Evolutionary conservation across 2,113 vertebrate species (phyloP).

Genomic region (Neotoma lepida): DNA sequence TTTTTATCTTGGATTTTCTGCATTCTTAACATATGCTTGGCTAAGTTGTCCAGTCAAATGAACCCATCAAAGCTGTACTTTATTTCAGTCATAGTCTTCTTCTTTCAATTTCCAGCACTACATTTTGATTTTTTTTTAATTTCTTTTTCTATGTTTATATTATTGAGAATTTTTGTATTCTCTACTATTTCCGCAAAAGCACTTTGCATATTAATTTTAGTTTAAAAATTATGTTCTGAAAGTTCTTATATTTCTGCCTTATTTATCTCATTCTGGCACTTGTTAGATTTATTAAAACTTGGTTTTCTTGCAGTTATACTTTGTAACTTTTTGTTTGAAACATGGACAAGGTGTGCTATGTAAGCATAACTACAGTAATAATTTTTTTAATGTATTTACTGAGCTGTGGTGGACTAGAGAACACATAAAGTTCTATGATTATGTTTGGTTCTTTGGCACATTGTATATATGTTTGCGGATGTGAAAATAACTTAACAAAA

Average conservation of each 20-base stretch:
- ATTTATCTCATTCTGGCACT: neutral
- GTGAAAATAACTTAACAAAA: neutral
- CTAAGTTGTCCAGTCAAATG: neutral
- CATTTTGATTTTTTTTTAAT: neutral
- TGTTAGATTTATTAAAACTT: neutral
- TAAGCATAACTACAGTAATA: neutral
- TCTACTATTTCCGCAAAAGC: neutral
- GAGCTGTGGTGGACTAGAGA: neutral
- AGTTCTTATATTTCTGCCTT: neutral
- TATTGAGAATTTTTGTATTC: neutral
- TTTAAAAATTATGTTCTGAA: neutral
- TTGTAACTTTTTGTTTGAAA: neutral
- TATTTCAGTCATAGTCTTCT: neutral
- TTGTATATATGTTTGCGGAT: neutral
- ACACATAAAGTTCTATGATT: neutral
- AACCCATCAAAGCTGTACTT: neutral
- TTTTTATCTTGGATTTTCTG: neutral
- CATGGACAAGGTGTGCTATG: neutral
- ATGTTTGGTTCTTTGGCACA: neutral
- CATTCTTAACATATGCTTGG: neutral
- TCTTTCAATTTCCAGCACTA: neutral
- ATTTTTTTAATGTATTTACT: neutral
- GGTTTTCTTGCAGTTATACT: neutral
- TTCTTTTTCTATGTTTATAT: neutral
- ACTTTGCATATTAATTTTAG: neutral